These are phyloP conservation scores for Danaus melanippus DNA, from an alignment of 1,140 invertebrate genomes.

Conservation along the genomic window DNA sequence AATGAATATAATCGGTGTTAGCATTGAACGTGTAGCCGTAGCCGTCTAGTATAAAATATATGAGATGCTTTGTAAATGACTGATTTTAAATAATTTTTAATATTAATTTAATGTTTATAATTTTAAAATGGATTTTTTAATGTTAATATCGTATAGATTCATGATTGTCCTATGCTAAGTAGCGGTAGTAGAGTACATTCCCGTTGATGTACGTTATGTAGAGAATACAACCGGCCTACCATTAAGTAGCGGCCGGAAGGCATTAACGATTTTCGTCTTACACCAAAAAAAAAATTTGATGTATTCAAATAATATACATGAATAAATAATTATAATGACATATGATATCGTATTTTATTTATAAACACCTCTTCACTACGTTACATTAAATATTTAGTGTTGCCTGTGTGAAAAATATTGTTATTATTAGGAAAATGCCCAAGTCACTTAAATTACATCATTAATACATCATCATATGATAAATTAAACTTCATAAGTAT, in stretches of 20 bases:
- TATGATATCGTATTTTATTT: conserved; percentile 32
- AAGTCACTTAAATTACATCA: no score
- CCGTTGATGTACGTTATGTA: conserved; percentile 54
- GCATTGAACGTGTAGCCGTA: conserved; percentile 33
- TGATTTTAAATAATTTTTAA: conserved; percentile 49
- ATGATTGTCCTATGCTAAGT: conserved; percentile 26
- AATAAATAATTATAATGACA: conserved; percentile 56
- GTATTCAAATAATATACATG: conserved; percentile 62
- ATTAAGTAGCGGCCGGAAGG: conserved; percentile 33
- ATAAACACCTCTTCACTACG: no score
- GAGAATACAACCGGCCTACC: conserved; percentile 45
- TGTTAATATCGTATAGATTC: conserved; percentile 31
- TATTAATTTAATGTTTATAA: conserved; percentile 54
- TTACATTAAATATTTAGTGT: no score
- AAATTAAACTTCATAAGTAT: no score
- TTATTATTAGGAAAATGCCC: no score
- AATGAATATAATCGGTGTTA: conserved; percentile 28
- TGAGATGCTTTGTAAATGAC: conserved; percentile 60
- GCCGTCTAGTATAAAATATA: conserved; percentile 29
- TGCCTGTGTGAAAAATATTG: no score
- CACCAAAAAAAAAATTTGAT: conserved; percentile 60
- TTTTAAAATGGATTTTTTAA: conserved; percentile 30
- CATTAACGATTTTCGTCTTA: conserved; percentile 56
- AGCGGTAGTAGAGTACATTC: conserved; percentile 63
- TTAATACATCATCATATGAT: no score